Base-by-base conservation (phyloP, 2,797 vertebrate species). In the Platyrinchus mystaceus region DNA sequence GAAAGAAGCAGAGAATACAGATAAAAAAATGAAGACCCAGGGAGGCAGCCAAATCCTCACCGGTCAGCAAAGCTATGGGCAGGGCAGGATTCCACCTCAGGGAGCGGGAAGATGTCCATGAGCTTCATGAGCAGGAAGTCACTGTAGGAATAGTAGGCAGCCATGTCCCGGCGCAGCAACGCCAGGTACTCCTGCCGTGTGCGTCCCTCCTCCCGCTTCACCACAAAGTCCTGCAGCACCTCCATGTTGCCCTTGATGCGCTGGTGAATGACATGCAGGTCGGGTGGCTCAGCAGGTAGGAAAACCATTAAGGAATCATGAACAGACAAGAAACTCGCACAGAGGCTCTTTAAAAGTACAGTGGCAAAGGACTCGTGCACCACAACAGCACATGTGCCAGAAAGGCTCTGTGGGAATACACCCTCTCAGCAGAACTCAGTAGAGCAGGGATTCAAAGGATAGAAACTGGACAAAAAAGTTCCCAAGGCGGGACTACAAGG, bases 131-230 rank as follows among this genome's bases (percentile, higher is more conserved):
- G 98, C 87, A 99, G 98, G 97, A 98, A 99, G 90, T 97, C 96
- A 3, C 99, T 99, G 90, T 99, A 99, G 87, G 99, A 99, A 96
- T 99, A 99, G 52, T 99, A 99, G 26, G 97, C 98, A 60, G 98
- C 98, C 71, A 99, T 98, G 90, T 99, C 99, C 44, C 97, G 98
- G 91, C 97, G 98, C 85, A 99, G 97, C 37, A 99, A 97, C 0
- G 96, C 75, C 2, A 99, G 91, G 94, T 99, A 99, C 34, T 99
- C 99, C 9, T 98, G 89, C 56, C 99, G 97, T 4, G 98, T 98
- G 79, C 98, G 99, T 2, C 99, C 99, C 36, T 98, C 98, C 79
- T 99, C 99, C 49, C 99, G 98, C 97, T 98, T 99, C 39, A 94
- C 80, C 26, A 64, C 84, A 3, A 99, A 99, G 82, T 99, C 97